Base-by-base conservation (phyloP, 2,888 invertebrate genomes). In the Phymatocera aterrima region DNA sequence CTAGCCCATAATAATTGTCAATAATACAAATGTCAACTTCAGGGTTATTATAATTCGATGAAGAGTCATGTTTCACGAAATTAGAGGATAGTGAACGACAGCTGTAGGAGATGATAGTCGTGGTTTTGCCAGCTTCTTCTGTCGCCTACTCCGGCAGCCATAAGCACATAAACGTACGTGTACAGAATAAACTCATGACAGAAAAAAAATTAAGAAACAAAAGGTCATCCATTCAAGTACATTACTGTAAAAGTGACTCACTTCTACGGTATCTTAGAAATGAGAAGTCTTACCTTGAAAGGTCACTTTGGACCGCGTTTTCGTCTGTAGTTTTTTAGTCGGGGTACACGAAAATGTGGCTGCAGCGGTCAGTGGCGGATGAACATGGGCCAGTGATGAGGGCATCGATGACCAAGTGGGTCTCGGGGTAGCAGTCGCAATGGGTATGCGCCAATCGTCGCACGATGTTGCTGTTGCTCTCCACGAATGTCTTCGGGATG, bases 401-500 rank as follows among this genome's bases (percentile, higher is more conserved):
- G 92, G 92, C 85, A 91, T 91, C 12, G 92, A 92, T 0, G 91
- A 91, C 91, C 91, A 91, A 12, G 90, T 89, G 15, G 91, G 91
- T 48, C 90, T 87, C 18, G 85, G 80, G 40, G 84, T 85, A 75
- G 82, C 72, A 0, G 83, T 77, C 0, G 84, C 82, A 48, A 80
- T 81, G 0, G 90, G 88, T 3, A 87, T 85, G 10, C 88, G 85
- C 87, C 89, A 88, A 2, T 88, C 88, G 70, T 91, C 91, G 81
- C 91, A 91, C 2, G 89, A 89, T 2, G 89, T 88, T 0, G 89
- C 86, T 0, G 86, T 84, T 78, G 81, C 85, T 72, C 90, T 87
- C 91, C 91, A 91, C 6, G 90, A 90, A 79, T 90, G 91, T 68
- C 91, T 86, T 24, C 90, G 84, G 5, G 88, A 84, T 6, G 87